phyloP scores from a whole-genome alignment of 2,797 vertebrate genomes.

The Notoglanidium macrostoma region DNA sequence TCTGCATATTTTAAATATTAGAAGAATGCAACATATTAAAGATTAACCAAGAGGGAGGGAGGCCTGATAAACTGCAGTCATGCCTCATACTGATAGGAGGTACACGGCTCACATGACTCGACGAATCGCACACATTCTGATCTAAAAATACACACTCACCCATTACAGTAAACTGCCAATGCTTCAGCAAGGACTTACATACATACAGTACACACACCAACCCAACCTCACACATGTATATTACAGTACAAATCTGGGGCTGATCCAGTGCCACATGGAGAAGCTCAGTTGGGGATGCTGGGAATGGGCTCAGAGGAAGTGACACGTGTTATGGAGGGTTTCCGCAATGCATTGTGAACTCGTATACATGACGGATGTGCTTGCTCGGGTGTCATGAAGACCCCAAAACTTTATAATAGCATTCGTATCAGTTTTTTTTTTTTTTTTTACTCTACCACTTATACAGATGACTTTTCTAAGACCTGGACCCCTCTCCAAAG shows the following conservation, averaged over 20 bases:
- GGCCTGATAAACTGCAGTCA: conserved; percentile 14
- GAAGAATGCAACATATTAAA: conserved; percentile 42
- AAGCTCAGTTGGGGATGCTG: conserved; percentile 36
- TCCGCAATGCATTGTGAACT: conserved; percentile 73
- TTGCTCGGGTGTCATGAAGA: conserved; percentile 50
- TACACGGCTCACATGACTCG: conserved; percentile 45
- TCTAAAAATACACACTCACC: conserved; percentile 44
- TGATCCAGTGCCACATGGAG: conserved; percentile 57
- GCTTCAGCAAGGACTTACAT: conserved; percentile 58
- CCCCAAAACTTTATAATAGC: conserved; percentile 63
- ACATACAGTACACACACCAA: conserved; percentile 52
- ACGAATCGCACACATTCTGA: conserved; percentile 33
- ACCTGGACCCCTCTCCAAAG: conserved; percentile 5
- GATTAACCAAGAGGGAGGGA: conserved; percentile 29
- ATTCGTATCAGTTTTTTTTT: conserved; percentile 26
- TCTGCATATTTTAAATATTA: neutral
- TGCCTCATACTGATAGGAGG: conserved; percentile 49
- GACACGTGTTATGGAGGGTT: conserved; percentile 65
- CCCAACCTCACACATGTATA: conserved; percentile 53
- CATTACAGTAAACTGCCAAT: conserved; percentile 63
- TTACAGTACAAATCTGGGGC: conserved; percentile 53
- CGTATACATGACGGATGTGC: conserved; percentile 61
- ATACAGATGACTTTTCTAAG: neutral
- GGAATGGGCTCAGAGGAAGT: conserved; percentile 58
- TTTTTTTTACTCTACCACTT: neutral